phyloP scores from a whole-genome alignment of 2,797 vertebrate genomes.

The Okamejei kenojei region DNA sequence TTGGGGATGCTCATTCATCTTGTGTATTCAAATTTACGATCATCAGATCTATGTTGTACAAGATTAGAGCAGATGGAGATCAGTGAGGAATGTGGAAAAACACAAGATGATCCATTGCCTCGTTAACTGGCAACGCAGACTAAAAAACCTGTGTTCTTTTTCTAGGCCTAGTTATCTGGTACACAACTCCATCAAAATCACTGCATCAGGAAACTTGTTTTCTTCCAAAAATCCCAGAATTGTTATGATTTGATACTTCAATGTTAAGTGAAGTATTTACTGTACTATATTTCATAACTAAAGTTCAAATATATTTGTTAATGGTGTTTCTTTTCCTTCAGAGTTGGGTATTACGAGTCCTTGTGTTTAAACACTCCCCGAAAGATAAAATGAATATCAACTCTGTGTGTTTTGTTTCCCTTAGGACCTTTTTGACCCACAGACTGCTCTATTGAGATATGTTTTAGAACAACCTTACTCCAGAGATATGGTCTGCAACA shows the following conservation, averaged over 20 bases:
- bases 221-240: background rate
- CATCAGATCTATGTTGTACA: too few species aligned
- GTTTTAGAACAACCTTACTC: constrained; percentile 97
- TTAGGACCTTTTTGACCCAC: constrained; percentile 96
- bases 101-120: too few species aligned
- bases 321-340: background rate
- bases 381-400: background rate
- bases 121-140: too few species aligned
- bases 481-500: constrained; percentile 99
- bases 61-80: too few species aligned
- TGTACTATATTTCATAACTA: background rate
- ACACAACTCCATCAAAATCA: background rate
- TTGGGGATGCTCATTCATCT: too few species aligned
- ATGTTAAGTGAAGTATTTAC: background rate
- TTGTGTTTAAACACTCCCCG: background rate
- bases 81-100: too few species aligned
- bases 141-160: too few species aligned
- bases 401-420: constrained; percentile 48
- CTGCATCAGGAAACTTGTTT: background rate
- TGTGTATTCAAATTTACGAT: too few species aligned
- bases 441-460: constrained; percentile 91
- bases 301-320: background rate
- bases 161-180: background rate
- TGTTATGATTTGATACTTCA: background rate
- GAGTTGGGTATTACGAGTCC: background rate